Base-by-base conservation (phyloP, 2,888 invertebrate genomes). In the Drosophila ezoana region DNA sequence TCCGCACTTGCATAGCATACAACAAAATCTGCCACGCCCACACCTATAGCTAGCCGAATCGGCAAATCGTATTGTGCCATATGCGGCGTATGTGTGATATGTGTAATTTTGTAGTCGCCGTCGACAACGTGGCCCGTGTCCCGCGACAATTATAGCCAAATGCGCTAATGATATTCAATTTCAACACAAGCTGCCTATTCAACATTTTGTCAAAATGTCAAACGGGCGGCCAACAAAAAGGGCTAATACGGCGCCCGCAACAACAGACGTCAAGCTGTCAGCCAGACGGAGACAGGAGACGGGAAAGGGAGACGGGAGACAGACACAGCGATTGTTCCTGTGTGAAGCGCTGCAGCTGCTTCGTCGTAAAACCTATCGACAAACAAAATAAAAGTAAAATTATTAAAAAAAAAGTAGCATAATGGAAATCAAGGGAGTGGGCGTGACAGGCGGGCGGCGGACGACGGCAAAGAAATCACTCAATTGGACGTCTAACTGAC, bases 401-500 rank as follows among this genome's bases (percentile, higher is more conserved):
- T 76, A 78, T 64, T 48, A 54, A 64, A 63, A 70, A 54, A 18
- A 33, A 4, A 41, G 10, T 3, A 11, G 33, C 56, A 58, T 60
- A 62, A 72, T 67, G 60, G 47, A 72, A 65, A 77, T 68, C 58
- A 54, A 61, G 40, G 43, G 45, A 37, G 48, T 33, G 32, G 44
- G 35, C n/a, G 37, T 38, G 49, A n/a, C 5, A 20, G 18, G 16
- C 28, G 38, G n/a, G 32, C 43, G 37, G 48, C 11, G 58, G 65
- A 20, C 20, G 20, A 5, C 57, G 56, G 47, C 56, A 52, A 62
- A 72, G 80, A 85, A 83, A 84, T 85, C 84, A 81, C 86, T 84
- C 84, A 85, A 84, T 84, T 83, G 78, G 73, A 83, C 77, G 81
- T 72, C 79, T 75, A 83, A 84, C 85, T 85, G 84, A 84, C 84